These are phyloP conservation scores for Caenorhabditis sp. DNA, from an alignment of 2,888 invertebrate genomes.

Conservation along the genomic window DNA sequence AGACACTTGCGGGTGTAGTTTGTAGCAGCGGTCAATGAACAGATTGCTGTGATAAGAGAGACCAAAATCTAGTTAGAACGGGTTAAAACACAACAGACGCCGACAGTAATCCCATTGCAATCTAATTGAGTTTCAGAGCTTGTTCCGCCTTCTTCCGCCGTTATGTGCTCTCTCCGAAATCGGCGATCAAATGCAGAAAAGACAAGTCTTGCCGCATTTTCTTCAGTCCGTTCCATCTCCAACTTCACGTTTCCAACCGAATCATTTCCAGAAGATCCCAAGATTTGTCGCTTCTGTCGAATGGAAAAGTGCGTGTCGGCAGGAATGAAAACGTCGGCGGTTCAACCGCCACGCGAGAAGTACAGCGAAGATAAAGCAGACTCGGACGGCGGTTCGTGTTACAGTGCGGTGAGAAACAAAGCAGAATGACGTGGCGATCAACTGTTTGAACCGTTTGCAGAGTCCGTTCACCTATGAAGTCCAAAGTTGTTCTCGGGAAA, in stretches of 20 bases:
- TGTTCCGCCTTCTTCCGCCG: slow-evolving; percentile 55
- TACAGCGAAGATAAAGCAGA: slow-evolving; percentile 34
- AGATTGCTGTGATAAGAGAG: slow-evolving; percentile 1
- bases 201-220: slow-evolving; percentile 25
- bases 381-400: slow-evolving; percentile 27
- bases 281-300: slow-evolving; percentile 45
- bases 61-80: background rate
- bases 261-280: slow-evolving; percentile 32
- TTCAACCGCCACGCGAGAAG: slow-evolving; percentile 48
- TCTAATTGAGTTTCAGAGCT: slow-evolving; percentile 25
- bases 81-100: no score
- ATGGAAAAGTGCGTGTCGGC: slow-evolving; percentile 41
- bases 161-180: slow-evolving; percentile 45
- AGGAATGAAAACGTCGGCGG: slow-evolving; percentile 45
- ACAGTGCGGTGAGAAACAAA: slow-evolving; percentile 25
- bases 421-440: background rate
- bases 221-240: slow-evolving; percentile 16
- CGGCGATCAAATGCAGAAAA: slow-evolving; percentile 30
- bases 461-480: slow-evolving; percentile 34
- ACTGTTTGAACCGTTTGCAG: no score
- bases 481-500: slow-evolving; percentile 41
- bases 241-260: background rate
- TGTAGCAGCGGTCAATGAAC: slow-evolving; percentile 35
- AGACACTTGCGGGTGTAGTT: slow-evolving; percentile 18
- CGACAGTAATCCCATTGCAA: background rate